Percentiles rank a stretch among this genome's conserved stretches.
These are phyloP conservation scores for Archocentrus centrarchus DNA, from an alignment of 2,113 vertebrate genomes.

Conservation along the genomic window DNA sequence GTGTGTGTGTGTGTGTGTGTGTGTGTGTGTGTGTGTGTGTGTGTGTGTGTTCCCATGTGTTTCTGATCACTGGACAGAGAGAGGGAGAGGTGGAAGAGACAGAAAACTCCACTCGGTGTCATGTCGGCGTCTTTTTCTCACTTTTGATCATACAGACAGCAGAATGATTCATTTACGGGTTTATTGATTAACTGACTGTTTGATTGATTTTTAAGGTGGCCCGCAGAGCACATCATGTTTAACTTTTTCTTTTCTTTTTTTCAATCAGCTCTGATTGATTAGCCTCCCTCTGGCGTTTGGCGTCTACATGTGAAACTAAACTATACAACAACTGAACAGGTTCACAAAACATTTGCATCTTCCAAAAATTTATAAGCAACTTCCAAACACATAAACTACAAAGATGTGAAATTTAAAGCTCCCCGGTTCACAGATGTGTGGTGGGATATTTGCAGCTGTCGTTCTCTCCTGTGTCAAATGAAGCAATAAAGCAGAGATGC, in stretches of 20 bases:
- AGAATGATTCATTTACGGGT: background rate
- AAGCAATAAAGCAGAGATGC: background rate
- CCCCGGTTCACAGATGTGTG: background rate
- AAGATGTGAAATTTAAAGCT: background rate
- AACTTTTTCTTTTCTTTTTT: background rate
- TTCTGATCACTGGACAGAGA: background rate
- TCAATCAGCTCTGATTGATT: background rate
- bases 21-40: conserved; percentile 1
- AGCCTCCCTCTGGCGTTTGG: background rate
- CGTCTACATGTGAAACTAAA: background rate
- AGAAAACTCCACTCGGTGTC: background rate
- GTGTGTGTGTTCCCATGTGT: background rate
- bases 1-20: background rate
- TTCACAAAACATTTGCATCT: background rate
- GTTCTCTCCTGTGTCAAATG: background rate
- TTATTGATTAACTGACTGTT: background rate
- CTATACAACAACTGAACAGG: too few relatives aligned
- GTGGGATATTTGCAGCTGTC: background rate
- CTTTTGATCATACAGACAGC: background rate
- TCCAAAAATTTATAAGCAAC: accelerated
- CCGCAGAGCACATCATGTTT: background rate
- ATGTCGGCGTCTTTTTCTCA: background rate
- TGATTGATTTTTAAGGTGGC: background rate
- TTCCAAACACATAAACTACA: too few relatives aligned
- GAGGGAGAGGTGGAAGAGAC: background rate